Evolutionary conservation across 2,113 vertebrate genomes (phyloP), one percentile per base, ranked within the genome.

Genomic region (Sarotherodon lohbergeri): DNA sequence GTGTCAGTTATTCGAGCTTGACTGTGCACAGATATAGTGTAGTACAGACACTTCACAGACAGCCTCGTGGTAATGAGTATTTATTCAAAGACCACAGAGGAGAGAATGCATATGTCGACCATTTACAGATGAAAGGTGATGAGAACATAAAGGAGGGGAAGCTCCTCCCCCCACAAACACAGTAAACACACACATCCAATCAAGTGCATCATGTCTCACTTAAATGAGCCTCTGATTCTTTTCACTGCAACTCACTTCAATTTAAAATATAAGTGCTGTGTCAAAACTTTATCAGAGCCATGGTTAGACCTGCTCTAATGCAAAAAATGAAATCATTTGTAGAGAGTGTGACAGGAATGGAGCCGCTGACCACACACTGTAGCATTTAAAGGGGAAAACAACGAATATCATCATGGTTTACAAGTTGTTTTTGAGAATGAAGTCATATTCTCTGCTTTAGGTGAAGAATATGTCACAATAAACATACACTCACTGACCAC

Each of bases 31-130:
- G 13, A 27, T 73, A 27, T 17, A 46, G 68, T 3, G 17, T 0
- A n/a, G 34, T 66, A 66, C 61, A 66, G 34, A 66, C 19, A 1
- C 8, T 22, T 7, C 12, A 48, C 39, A 48, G 36, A 32, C 57
- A n/a, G 29, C 24, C 5, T 81, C 1, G 12, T 5, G 19, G 88
- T 89, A 80, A 78, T 43, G 46, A 86, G 57, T 87, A n/a, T 95
- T 95, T 95, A 95, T 95, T 95, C 86, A 90, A 88, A 91, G 84
- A 50, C 87, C 89, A 78, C 24, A 6, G 84, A 90, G 52, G 82
- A 91, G 73, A 86, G 79, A 66, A 90, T 87, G 41, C 86, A 84
- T 50, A 68, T 87, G 68, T 82, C 8, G 85, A 68, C 73, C 82
- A 90, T 81, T 82, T 91, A 89, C 91, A 93, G 80, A 90, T 88